Base-by-base conservation (phyloP, 2,113 vertebrate species). In the Microcebus jonahi region DNA sequence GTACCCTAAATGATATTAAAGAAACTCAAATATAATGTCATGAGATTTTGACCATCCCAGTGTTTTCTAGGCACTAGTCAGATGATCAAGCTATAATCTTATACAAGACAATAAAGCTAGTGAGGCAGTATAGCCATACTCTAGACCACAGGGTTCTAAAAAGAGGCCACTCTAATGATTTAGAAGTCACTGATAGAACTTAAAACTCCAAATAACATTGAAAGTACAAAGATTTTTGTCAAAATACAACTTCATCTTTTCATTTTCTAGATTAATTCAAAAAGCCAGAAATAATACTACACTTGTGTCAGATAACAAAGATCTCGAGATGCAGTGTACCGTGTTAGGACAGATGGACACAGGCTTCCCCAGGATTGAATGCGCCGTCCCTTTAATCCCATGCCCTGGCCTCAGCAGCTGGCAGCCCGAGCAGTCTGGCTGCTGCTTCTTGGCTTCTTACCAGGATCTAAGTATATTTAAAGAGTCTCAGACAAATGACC, bases 251-350 rank as follows among this genome's bases (percentile, higher is more conserved):
- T 97, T 98, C 61, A 96, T 77, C 95, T 97, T 97, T 97, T 98
- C 93, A 95, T 94, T 85, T 92, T 98, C 96, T 75, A 91, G 50
- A 67, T 93, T 87, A 94, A 89, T 84, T 96, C n/a, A 91, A 97
- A 97, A 97, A 97, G 90, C 97, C 95, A 98, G 97, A 98, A 97
- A 98, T 63, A 96, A 95, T 92, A 98, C 97, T 91, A 95, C 55
- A 61, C 77, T 96, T 96, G 31, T 88, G 95, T 97, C 96, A 98
- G 95, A 98, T 79, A 97, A 0, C 84, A 96, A 88, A 83, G 77
- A 91, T 95, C 88, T 97, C 97, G 96, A 98, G 98, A 97, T 95
- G 96, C 96, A 73, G 81, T 93, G 97, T 98, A 98, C 98, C 98
- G 88, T 97, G 97, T 96, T 95, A 90, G 96, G 93, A 90, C 95